phyloP scores from a whole-genome alignment of 2,797 vertebrate genomes.

The Falco novaeseelandiae region DNA sequence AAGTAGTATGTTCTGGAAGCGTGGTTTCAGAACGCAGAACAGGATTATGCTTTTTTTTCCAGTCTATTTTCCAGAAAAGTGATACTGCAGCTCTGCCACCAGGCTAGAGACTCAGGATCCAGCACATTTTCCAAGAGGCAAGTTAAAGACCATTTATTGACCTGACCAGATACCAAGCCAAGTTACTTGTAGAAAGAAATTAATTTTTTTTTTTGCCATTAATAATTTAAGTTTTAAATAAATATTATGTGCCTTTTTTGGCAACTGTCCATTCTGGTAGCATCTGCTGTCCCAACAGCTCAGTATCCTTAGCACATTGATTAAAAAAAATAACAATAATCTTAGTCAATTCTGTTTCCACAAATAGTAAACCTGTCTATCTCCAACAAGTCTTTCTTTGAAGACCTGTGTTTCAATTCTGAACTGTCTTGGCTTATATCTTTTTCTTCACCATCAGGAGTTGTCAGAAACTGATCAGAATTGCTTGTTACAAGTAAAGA shows the following conservation, averaged over 20 bases:
- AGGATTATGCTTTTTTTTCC: background rate
- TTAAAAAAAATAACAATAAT: background rate
- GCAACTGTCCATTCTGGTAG: constrained; percentile 66
- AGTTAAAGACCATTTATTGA: constrained; percentile 50
- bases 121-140: constrained; percentile 48
- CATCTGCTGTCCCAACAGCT: constrained; percentile 53
- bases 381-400: constrained; percentile 92
- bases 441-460: constrained; percentile 90
- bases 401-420: constrained; percentile 85
- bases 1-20: constrained; percentile 50
- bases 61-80: constrained; percentile 10
- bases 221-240: constrained; percentile 88
- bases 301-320: constrained; percentile 55
- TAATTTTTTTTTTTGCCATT: constrained; percentile 71
- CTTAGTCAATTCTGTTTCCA: constrained; percentile 94
- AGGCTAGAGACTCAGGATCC: constrained; percentile 2
- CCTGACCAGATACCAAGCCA: constrained; percentile 64
- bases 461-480: constrained; percentile 93
- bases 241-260: constrained; percentile 82
- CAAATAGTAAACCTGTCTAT: constrained; percentile 98
- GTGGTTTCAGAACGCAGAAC: background rate
- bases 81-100: constrained; percentile 19
- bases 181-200: constrained; percentile 66
- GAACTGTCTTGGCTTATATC: constrained; percentile 79
- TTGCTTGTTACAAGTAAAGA: constrained; percentile 81